Evolutionary conservation across 1,140 invertebrate genomes (phyloP).

Genomic region (Paraescarpia echinospica): DNA sequence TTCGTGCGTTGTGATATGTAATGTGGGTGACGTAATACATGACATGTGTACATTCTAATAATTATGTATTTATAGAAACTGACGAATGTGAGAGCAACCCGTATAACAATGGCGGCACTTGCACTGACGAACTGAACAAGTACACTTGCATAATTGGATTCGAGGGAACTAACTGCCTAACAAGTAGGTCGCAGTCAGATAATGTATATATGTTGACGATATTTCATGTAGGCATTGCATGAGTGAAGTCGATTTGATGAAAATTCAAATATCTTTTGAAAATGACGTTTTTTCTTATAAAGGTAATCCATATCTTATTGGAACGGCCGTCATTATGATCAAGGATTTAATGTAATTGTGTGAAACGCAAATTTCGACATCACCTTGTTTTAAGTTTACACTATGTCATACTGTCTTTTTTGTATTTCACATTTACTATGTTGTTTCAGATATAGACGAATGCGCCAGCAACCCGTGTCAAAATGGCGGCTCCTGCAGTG

Average conservation of each 20-base stretch:
- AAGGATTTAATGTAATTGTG: background rate
- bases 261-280: background rate
- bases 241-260: background rate
- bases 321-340: background rate
- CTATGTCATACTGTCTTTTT: background rate
- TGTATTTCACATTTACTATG: background rate
- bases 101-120: background rate
- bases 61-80: too few species aligned
- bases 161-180: background rate
- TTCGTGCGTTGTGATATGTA: too few species aligned
- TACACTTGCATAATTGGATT: background rate
- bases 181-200: background rate
- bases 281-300: background rate
- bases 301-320: background rate
- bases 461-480: background rate
- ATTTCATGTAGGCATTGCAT: background rate
- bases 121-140: background rate
- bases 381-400: background rate
- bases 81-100: too few species aligned
- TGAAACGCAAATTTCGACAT: background rate
- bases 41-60: too few species aligned
- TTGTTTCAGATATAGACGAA: background rate
- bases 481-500: background rate
- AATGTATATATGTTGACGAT: background rate
- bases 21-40: too few species aligned